A percentile compares a stretch with the other conserved stretches of the same genome.
phyloP scores from a whole-genome alignment of 1,140 invertebrate species.

The Heliothis subflexa region DNA sequence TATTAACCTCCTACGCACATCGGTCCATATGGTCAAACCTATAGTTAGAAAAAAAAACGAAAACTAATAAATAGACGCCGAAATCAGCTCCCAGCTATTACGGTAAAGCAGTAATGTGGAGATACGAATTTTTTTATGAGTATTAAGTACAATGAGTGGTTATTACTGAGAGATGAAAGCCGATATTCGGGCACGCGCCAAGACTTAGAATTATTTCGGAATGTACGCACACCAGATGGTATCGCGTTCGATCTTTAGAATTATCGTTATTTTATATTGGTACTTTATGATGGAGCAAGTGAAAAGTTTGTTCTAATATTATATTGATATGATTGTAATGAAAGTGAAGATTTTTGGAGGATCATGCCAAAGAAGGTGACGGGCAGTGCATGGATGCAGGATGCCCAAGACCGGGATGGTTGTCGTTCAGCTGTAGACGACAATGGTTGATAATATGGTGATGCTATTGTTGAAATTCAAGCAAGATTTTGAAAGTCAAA shows the following conservation, averaged over 20 bases:
- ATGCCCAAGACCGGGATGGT: no score
- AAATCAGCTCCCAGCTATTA: slow-evolving; percentile 71
- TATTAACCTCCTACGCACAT: slow-evolving; percentile 29
- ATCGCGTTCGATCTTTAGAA: slow-evolving; percentile 49
- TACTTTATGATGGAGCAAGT: not conserved
- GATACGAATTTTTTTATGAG: slow-evolving; percentile 71
- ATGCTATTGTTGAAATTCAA: not conserved
- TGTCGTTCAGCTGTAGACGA: no score
- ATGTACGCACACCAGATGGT: slow-evolving; percentile 63
- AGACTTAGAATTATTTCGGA: slow-evolving; percentile 65
- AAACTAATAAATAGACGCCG: slow-evolving; percentile 59
- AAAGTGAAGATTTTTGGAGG: not conserved
- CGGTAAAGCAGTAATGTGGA: slow-evolving; percentile 64
- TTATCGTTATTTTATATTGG: slow-evolving; percentile 8
- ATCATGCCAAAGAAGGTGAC: no score
- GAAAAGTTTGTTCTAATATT: not conserved
- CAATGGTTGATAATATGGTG: no score
- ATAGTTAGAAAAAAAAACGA: slow-evolving; percentile 44
- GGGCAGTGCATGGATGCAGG: no score
- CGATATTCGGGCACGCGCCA: slow-evolving; percentile 63
- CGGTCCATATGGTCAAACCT: slow-evolving; percentile 42
- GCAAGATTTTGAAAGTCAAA: no score
- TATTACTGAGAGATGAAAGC: slow-evolving; percentile 71
- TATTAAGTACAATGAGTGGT: slow-evolving; percentile 63
- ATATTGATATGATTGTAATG: no score